Conservation (phyloP, 2,888 invertebrate species). For the Himalopsyche kuldschensis region DNA sequence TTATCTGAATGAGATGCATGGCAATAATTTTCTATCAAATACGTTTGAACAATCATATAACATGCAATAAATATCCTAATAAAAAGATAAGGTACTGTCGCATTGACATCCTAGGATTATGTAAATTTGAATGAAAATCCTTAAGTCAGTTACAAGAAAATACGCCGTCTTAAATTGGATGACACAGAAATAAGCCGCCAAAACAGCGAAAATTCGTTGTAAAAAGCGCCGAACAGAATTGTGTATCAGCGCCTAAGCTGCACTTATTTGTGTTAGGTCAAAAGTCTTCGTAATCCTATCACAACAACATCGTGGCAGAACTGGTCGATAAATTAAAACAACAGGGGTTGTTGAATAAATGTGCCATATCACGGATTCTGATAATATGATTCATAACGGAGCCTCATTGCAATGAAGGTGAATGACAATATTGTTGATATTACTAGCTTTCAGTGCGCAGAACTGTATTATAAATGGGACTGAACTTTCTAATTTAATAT, state of each 20-base stretch:
- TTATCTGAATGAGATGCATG: no score
- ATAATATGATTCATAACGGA: not conserved
- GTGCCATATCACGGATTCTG: not conserved
- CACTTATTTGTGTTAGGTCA: not conserved
- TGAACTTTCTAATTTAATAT: no score
- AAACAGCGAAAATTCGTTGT: not conserved
- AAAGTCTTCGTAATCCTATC: not conserved
- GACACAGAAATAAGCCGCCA: not conserved
- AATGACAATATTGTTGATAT: no score
- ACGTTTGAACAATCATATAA: no score
- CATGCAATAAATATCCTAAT: no score
- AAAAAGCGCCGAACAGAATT: not conserved
- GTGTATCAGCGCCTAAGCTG: not conserved
- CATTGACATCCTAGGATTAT: not conserved
- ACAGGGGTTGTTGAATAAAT: not conserved
- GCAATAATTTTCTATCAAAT: no score
- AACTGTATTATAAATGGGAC: no score
- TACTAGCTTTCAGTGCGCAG: no score
- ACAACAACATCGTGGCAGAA: not conserved
- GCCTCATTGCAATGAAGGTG: no score
- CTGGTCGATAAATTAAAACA: not conserved
- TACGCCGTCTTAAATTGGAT: not conserved
- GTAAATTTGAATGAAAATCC: not conserved
- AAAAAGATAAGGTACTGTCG: no score
- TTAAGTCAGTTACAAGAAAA: not conserved